A percentile compares a stretch with the other conserved stretches of the same genome.
These are phyloP conservation scores for Myotis vivesi DNA, from an alignment of 2,797 vertebrate species.

Conservation along the genomic window DNA sequence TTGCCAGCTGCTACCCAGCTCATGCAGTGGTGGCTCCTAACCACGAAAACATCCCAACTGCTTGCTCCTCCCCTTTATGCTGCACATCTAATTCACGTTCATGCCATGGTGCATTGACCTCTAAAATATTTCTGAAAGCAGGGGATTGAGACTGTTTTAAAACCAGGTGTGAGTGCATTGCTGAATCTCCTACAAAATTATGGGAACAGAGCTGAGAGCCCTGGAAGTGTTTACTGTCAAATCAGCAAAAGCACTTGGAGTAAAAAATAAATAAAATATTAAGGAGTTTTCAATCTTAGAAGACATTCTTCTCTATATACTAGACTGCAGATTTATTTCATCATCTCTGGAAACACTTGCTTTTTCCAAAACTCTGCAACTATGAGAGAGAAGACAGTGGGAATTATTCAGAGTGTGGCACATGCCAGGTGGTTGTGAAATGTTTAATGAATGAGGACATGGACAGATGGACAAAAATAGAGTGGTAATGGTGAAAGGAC, in stretches of 20 bases:
- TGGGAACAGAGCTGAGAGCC: background rate
- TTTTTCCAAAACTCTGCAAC: conserved; percentile 24
- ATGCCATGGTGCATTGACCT: background rate
- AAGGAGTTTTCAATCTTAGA: background rate
- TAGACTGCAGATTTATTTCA: conserved; percentile 26
- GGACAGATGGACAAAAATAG: background rate
- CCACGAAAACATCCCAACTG: background rate
- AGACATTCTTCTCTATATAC: background rate
- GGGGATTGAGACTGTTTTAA: conserved; percentile 11
- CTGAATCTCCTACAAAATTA: background rate
- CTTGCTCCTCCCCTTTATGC: background rate
- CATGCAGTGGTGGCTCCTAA: background rate
- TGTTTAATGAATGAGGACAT: conserved; percentile 19
- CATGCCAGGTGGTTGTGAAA: background rate
- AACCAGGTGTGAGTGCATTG: background rate
- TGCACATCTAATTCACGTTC: background rate
- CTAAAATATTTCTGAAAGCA: background rate
- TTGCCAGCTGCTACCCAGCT: background rate
- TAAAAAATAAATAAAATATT: conserved; percentile 29
- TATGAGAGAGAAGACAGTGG: background rate
- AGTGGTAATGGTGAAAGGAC: background rate
- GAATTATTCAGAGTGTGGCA: background rate
- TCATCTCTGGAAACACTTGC: conserved; percentile 36
- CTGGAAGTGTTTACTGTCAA: background rate
- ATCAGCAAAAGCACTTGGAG: background rate